Conservation (phyloP, 2,113 vertebrate genomes). For the Centropus unirufus region DNA sequence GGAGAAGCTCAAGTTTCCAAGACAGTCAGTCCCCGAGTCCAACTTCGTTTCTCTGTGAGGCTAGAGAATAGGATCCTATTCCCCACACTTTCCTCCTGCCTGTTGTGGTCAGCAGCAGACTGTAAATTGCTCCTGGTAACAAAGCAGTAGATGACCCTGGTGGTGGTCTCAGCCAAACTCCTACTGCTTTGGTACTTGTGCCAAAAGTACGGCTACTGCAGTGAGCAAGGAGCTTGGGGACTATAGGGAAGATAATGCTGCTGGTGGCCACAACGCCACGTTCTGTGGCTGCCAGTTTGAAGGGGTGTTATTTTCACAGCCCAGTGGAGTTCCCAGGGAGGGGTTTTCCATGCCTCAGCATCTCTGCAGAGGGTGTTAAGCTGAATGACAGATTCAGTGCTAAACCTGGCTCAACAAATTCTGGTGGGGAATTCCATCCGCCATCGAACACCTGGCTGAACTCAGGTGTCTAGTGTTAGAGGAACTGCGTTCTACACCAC, state of each 20-base stretch:
- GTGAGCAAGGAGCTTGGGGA: neutral
- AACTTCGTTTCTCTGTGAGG: neutral
- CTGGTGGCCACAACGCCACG: fast-evolving
- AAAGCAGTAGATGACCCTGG: neutral
- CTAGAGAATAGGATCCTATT: neutral
- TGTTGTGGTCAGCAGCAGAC: neutral
- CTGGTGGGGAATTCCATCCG: neutral
- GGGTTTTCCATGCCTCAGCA: neutral
- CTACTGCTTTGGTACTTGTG: neutral
- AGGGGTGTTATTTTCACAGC: neutral
- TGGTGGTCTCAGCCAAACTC: neutral
- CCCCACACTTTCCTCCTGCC: neutral
- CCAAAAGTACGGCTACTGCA: neutral
- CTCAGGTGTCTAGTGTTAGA: neutral
- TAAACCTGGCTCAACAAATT: neutral
- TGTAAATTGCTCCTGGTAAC: neutral
- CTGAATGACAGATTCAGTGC: neutral
- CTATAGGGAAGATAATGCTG: neutral
- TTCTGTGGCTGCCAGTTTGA: neutral
- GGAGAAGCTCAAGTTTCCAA: neutral
- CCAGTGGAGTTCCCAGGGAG: neutral
- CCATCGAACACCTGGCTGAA: neutral
- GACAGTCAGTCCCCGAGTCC: fast-evolving
- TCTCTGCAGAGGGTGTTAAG: neutral
- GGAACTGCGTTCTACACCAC: neutral